Base-by-base conservation (phyloP, 2,888 invertebrate species). In the Apotomis capreana region DNA sequence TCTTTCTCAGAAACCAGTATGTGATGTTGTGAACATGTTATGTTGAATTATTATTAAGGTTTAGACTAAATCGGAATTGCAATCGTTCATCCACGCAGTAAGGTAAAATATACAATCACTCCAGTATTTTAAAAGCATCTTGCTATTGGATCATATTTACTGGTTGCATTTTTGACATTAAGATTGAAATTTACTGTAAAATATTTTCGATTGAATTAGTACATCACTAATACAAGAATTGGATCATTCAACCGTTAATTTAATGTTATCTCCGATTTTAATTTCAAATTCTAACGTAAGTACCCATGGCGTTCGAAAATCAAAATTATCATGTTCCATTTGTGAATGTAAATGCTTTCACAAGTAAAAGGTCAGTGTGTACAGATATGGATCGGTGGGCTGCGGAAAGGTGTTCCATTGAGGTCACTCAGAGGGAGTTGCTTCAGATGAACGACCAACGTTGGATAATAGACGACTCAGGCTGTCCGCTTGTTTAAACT, bases 341-440 rank as follows among this genome's bases (percentile, higher is more conserved):
- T 73, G 70, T 70, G 72, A 68, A 65, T 69, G 68, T 68, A 63
- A 72, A 74, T 69, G 64, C 79, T 77, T 78, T 78, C 77, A 77
- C 75, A 75, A 70, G 79, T 77, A 79, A 82, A 83, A 84, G 84
- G 83, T 83, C 83, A 82, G 76, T 78, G 73, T 75, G 74, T 71
- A 69, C 75, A 78, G 83, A 85, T 83, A 80, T 75, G 75, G 80
- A 85, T 85, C 87, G 79, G 76, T 75, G 84, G 49, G 67, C 86
- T 78, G 84, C 84, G 82, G 83, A 82, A 82, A 78, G 79, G 78
- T 74, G 71, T 73, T 73, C 75, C 81, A 83, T 84, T 79, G 84
- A 83, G 86, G 87, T 83, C 82, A 84, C 83, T 83, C 82, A 79
- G 76, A 78, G 69, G 75, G 80, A 82, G 61, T 59, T 62, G 67